Evolutionary conservation across 2,113 vertebrate genomes (phyloP).

Genomic region (Limanda limanda): DNA sequence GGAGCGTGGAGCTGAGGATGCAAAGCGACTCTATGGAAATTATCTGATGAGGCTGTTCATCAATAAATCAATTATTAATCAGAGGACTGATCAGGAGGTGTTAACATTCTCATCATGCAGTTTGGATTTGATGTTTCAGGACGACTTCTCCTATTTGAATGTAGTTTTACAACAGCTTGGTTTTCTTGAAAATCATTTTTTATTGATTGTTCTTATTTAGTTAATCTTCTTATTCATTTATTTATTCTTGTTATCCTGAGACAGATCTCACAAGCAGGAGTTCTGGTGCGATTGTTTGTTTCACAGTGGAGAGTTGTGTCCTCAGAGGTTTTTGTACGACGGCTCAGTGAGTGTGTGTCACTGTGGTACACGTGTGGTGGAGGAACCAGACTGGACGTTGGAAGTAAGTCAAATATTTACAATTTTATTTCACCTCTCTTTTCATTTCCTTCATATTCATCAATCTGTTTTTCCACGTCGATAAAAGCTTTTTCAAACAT

Average conservation of each 20-base stretch:
- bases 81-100: background rate
- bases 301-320: background rate
- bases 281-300: background rate
- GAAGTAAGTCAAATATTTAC: too few species aligned
- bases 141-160: background rate
- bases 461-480: too few species aligned
- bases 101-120: background rate
- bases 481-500: too few species aligned
- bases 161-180: background rate
- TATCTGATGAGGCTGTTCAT: background rate
- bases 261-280: background rate
- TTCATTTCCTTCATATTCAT: too few species aligned
- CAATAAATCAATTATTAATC: background rate
- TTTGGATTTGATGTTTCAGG: background rate
- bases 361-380: too few species aligned
- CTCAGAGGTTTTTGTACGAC: too few species aligned
- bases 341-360: too few species aligned
- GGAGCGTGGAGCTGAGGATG: constrained; percentile 51
- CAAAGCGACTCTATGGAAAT: constrained; percentile 27
- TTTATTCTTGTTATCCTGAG: background rate
- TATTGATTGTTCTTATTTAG: too few species aligned
- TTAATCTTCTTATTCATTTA: background rate
- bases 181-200: background rate
- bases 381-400: too few species aligned
- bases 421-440: too few species aligned